These are phyloP conservation scores for Anas acuta DNA, from an alignment of 2,797 vertebrate species.

Conservation along the genomic window DNA sequence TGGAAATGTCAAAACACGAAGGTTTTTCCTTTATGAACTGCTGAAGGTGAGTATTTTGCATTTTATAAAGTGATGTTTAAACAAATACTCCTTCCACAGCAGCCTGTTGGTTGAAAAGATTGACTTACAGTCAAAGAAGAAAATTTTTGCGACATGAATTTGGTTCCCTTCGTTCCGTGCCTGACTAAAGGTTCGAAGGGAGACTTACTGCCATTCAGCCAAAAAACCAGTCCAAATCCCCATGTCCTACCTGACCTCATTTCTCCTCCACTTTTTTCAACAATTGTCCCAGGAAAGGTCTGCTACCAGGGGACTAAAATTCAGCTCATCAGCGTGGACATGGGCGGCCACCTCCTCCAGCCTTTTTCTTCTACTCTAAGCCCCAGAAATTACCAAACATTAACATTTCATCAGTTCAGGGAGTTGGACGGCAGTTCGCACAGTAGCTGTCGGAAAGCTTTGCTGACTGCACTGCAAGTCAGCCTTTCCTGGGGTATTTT, in stretches of 20 bases:
- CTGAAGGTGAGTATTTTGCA: not conserved
- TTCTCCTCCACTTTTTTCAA: not conserved
- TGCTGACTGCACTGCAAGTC: not conserved
- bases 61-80: not conserved
- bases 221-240: not conserved
- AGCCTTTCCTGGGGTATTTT: not conserved
- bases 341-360: not conserved
- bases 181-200: not conserved
- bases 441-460: not conserved
- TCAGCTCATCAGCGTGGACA: not conserved
- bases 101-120: not conserved
- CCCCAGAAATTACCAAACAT: conserved; percentile 6
- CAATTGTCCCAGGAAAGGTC: not conserved
- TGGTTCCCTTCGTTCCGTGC: not conserved
- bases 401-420: conserved; percentile 26
- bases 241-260: not conserved
- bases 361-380: not conserved
- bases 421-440: not conserved
- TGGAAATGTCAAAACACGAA: not conserved
- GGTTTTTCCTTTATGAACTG: not conserved
- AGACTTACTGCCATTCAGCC: not conserved
- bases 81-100: not conserved
- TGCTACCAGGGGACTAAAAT: not conserved
- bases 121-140: not conserved
- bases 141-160: not conserved